Conservation (phyloP, 2,113 vertebrate genomes). For the Chloropsis cyanopogon region DNA sequence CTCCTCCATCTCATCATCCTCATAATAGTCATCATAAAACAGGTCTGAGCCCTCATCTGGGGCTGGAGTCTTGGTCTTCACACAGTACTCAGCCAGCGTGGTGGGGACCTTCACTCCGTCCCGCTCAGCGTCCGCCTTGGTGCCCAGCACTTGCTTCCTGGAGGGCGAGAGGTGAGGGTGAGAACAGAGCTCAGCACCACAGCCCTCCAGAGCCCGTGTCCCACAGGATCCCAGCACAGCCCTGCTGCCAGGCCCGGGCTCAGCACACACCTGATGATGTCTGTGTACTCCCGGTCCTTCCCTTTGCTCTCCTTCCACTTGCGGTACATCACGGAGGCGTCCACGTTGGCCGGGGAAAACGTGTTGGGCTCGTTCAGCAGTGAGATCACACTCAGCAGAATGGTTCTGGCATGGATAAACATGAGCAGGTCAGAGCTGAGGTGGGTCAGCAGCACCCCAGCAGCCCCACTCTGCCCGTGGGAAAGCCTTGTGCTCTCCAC, state of each 20-base stretch:
- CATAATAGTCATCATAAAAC: constrained; percentile 91
- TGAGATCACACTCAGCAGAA: constrained; percentile 94
- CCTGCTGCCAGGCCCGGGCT: not conserved
- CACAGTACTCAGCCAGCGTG: constrained; percentile 92
- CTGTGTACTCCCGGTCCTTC: constrained; percentile 90
- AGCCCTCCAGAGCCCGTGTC: not conserved
- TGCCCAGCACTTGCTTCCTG: constrained; percentile 92
- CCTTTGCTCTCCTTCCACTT: constrained; percentile 97
- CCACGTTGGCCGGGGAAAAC: constrained; percentile 93
- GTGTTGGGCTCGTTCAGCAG: constrained; percentile 97
- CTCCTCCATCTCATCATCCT: constrained; percentile 86
- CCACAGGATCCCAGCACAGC: not conserved
- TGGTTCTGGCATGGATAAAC: constrained; percentile 75
- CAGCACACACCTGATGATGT: constrained; percentile 88
- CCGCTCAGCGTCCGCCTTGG: constrained; percentile 88
- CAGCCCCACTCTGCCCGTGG: not conserved
- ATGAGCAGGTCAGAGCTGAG: accelerated
- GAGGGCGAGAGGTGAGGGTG: accelerated
- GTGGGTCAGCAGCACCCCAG: accelerated
- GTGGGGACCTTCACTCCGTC: constrained; percentile 93
- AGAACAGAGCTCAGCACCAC: not conserved
- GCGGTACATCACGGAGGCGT: constrained; percentile 95
- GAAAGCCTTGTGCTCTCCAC: not conserved
- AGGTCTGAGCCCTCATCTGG: constrained; percentile 91
- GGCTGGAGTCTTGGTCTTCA: constrained; percentile 87